Percentiles rank a stretch among this genome's conserved stretches.
Evolutionary conservation across 2,797 vertebrate species (phyloP).

Genomic region (Erethizon dorsatum): DNA sequence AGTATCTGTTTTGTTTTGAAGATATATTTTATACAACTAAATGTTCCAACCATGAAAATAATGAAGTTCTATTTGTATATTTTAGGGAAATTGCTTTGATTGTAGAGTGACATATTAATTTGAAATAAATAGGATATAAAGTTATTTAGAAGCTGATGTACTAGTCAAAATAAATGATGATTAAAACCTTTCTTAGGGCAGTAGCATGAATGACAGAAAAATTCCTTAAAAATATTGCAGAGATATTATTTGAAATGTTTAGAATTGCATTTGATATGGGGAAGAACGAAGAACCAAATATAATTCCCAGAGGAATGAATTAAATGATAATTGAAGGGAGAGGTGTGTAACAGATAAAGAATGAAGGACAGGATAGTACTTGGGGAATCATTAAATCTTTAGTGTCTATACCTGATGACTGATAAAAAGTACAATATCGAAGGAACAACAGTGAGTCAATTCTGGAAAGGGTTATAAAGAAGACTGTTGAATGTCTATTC

Average conservation of each 20-base stretch:
- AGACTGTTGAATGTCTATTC: neutral
- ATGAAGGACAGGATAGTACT: neutral
- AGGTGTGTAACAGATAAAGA: neutral
- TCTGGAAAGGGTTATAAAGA: slow-evolving; percentile 10
- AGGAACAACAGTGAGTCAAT: neutral
- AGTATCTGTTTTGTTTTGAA: neutral
- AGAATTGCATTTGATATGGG: neutral
- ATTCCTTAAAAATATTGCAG: slow-evolving; percentile 43
- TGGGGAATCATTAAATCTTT: neutral
- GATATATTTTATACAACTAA: neutral
- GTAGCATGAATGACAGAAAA: neutral
- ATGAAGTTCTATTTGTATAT: neutral
- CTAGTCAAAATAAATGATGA: slow-evolving; percentile 27
- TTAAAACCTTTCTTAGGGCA: neutral
- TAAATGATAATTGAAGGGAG: neutral
- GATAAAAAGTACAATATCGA: neutral
- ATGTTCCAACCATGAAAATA: neutral
- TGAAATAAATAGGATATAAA: neutral
- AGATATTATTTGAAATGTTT: neutral
- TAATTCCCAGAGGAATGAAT: neutral
- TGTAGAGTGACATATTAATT: neutral
- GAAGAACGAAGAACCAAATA: neutral
- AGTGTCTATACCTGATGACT: neutral
- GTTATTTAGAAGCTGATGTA: neutral
- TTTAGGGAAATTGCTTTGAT: neutral